Base-by-base conservation (phyloP, 2,888 invertebrate species). In the Agriopis aurantiaria region DNA sequence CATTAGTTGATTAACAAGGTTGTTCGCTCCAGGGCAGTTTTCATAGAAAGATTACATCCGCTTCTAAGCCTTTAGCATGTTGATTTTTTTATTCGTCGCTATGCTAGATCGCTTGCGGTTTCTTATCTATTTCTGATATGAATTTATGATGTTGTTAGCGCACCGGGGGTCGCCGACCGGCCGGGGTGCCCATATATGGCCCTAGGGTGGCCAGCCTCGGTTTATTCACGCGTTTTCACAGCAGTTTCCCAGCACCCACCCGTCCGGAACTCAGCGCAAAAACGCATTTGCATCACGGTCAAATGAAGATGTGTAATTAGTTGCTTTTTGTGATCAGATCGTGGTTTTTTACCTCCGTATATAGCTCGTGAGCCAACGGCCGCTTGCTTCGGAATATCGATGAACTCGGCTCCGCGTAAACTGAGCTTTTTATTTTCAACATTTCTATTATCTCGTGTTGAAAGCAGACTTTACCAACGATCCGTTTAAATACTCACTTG, bases 291-390 rank as follows among this genome's bases (percentile, higher is more conserved):
- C 87, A 90, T 88, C 92, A 93, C 92, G 93, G 89, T 92, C 91
- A 92, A 93, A 93, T 93, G 93, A 91, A 93, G 92, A 91, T 88
- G 79, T 90, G 91, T 91, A 91, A 93, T 93, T 93, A 90, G 86
- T 84, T 82, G 82, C 83, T 91, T 91, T 91, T 93, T 91, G 71
- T 78, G 67, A 81, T 82, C 78, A 82, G 84, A 89, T 88, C 85
- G 87, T 80, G 78, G 81, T 81, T 86, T 88, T 89, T 91, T 89
- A 79, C 80, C 61, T 69, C 88, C 89, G 82, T 90, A 87, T 87
- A 89, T 82, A 87, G 88, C 81, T 69, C 78, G 76, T 81, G 79
- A 85, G 90, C 87, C 91, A 89, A 88, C 85, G 91, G 80, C 85
- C 92, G 90, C 89, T 86, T 81, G 81, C 85, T 84, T 86, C 84